phyloP scores from a whole-genome alignment of 2,797 vertebrate genomes.

The Eulemur mongoz region DNA sequence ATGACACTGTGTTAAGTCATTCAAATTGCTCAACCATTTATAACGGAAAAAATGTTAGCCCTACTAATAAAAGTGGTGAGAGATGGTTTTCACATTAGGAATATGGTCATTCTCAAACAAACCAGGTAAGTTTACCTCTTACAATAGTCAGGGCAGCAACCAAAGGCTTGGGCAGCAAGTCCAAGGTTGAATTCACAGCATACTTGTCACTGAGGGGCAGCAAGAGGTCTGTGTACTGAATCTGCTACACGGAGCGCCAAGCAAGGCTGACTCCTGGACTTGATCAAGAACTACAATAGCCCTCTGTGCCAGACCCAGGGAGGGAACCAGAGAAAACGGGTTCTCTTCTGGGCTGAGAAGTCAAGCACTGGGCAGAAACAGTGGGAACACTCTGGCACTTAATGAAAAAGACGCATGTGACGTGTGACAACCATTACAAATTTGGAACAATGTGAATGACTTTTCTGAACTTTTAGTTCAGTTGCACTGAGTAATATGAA shows the following conservation, averaged over 20 bases:
- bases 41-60: constrained; percentile 81
- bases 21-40: constrained; percentile 88
- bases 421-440: constrained; percentile 80
- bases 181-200: constrained; percentile 77
- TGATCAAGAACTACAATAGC: constrained; percentile 55
- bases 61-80: constrained; percentile 82
- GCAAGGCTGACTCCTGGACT: constrained; percentile 68
- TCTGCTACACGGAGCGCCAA: not conserved
- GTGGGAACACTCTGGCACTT: constrained; percentile 81
- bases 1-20: constrained; percentile 88
- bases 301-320: constrained; percentile 61
- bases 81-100: constrained; percentile 83
- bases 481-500: constrained; percentile 89
- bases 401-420: constrained; percentile 75
- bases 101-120: constrained; percentile 79
- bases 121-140: constrained; percentile 65
- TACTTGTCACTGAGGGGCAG: constrained; percentile 72
- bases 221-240: constrained; percentile 69
- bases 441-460: constrained; percentile 90
- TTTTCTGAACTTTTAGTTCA: constrained; percentile 89
- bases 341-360: constrained; percentile 75
- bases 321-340: constrained; percentile 61
- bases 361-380: constrained; percentile 70
- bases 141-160: constrained; percentile 68
- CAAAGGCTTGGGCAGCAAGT: constrained; percentile 71